Evolutionary conservation across 2,888 invertebrate genomes (phyloP).

Genomic region (Dione vanillae): DNA sequence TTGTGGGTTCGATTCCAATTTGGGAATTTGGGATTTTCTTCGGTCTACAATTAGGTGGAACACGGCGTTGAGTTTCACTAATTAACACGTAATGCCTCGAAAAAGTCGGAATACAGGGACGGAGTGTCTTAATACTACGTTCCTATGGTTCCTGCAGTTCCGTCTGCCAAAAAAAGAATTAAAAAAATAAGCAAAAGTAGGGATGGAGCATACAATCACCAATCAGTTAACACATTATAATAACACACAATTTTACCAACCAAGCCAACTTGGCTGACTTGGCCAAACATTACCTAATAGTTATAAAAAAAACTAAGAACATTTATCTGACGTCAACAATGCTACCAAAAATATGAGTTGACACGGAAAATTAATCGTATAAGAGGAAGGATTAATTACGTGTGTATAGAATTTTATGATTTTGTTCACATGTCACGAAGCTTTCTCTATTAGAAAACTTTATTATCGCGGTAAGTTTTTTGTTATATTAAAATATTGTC

Average conservation of each 20-base stretch:
- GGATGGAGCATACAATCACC: too few relatives aligned
- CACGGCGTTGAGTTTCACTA: too few relatives aligned
- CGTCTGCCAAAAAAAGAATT: too few relatives aligned
- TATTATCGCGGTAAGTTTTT: constrained; percentile 16
- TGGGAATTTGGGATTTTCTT: too few relatives aligned
- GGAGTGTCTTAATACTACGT: too few relatives aligned
- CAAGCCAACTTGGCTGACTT: not conserved
- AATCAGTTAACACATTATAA: not conserved
- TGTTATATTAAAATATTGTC: not conserved
- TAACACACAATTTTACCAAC: constrained; percentile 22
- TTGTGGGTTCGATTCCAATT: too few relatives aligned
- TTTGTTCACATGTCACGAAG: constrained; percentile 36
- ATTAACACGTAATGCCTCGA: too few relatives aligned
- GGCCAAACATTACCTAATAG: constrained; percentile 35
- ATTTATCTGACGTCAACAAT: constrained; percentile 72
- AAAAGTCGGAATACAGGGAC: too few relatives aligned
- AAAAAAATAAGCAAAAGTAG: too few relatives aligned
- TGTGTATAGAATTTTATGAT: constrained; percentile 57
- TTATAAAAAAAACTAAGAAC: constrained; percentile 53
- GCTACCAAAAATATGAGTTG: constrained; percentile 62
- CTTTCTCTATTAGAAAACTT: constrained; percentile 26
- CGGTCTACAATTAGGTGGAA: too few relatives aligned
- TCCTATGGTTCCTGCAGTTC: too few relatives aligned
- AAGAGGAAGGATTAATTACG: constrained; percentile 66
- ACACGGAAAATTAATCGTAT: constrained; percentile 67